Evolutionary conservation across 2,113 vertebrate species (phyloP), one percentile per base, ranked within the genome.

Genomic region (Pyxicephalus adspersus): DNA sequence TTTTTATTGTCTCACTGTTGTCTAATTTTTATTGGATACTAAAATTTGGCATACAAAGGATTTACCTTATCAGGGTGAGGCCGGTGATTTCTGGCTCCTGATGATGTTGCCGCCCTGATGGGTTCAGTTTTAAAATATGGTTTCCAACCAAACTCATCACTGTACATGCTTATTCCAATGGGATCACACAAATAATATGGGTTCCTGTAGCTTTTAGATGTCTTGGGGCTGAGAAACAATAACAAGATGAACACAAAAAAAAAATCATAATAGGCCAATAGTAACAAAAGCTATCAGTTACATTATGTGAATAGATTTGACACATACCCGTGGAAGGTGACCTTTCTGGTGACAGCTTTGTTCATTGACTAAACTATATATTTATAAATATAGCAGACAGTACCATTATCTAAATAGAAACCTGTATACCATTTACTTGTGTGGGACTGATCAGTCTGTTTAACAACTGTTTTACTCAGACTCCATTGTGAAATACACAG

Each of bases 121-220:
- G 80, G 76, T 38, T 90, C 87, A 74, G 90, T 86, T 80, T 91
- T 93, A 73, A 86, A 86, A 66, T 51, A 71, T 20, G 88, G 52
- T 85, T 93, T 95, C 92, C 93, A 92, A 76, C 75, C 52, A 68
- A 91, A 95, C 2, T 96, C 90, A 52, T 94, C 87, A 55, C 61
- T 90, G 84, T 94, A 95, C 55, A 86, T 87, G 72, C 88, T 91
- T 57, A 83, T 86, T 74, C 86, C 86, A 76, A 92, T 83, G n/a
- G 91, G 89, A 55, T 90, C 87, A 23, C 84, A 84, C 16, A 88
- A 81, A 16, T 89, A 86, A 64, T 87, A 90, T 5, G 90, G 79
- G 65, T 89, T 90, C 84, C 84, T 87, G 83, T 85, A 88, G 83
- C 88, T 88, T 79, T 83, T 85, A 65, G 89, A 87, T 29, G 83